Percentiles rank a stretch among this genome's conserved stretches.
Conservation (phyloP, 1,140 invertebrate genomes). For the Lucilia sericata region DNA sequence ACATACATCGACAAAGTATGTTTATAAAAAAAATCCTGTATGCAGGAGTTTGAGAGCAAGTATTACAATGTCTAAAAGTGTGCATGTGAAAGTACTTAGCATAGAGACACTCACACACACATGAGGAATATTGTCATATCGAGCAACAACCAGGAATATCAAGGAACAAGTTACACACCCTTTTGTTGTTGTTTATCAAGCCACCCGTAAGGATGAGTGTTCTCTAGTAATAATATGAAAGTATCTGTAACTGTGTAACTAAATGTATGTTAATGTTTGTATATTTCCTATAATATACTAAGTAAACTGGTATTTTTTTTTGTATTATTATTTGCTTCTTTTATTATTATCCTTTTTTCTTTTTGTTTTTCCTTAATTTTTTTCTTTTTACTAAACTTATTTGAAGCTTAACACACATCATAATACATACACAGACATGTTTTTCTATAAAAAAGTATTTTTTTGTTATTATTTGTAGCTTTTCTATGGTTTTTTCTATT, state of each 20-base stretch:
- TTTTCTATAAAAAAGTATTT: background rate
- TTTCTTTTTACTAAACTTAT: background rate
- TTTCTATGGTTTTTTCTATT: background rate
- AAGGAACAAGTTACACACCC: too few relatives aligned
- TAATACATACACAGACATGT: background rate
- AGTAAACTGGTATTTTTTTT: background rate
- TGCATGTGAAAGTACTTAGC: too few relatives aligned
- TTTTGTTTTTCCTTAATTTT: background rate
- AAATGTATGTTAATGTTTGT: too few relatives aligned
- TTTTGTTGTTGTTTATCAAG: too few relatives aligned
- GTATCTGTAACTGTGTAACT: background rate
- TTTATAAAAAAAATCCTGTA: too few relatives aligned
- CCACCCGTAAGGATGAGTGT: too few relatives aligned
- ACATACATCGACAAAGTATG: too few relatives aligned
- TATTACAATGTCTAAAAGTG: too few relatives aligned
- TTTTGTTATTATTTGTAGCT: background rate
- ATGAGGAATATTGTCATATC: too few relatives aligned
- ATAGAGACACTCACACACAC: too few relatives aligned
- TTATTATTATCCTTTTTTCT: background rate
- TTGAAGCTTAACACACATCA: background rate
- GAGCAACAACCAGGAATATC: too few relatives aligned
- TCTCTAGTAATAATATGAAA: background rate
- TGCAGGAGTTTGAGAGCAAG: too few relatives aligned
- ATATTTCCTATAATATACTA: background rate
- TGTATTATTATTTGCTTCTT: constrained; percentile 1